Base-by-base conservation (phyloP, 2,797 vertebrate species). In the Fringilla coelebs region DNA sequence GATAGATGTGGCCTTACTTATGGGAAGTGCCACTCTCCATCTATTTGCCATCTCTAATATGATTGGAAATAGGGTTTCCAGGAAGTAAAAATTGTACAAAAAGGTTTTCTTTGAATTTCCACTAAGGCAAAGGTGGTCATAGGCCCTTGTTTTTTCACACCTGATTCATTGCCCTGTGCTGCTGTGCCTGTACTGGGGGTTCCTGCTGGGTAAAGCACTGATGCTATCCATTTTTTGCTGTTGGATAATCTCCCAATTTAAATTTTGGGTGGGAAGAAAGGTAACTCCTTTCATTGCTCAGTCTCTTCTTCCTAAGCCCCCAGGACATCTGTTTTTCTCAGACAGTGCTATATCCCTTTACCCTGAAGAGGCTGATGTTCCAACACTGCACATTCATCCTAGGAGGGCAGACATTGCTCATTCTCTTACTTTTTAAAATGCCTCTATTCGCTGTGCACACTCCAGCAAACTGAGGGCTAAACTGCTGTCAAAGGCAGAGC, bases 341-440 rank as follows among this genome's bases (percentile, higher is more conserved):
- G 63, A 19, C 0, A 0, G 16, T 32, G 28, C 38, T 40, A 1
- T 28, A 17, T 36, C 21, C 10, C 7, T 46, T 85, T 36, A 26
- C 5, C 17, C n/a, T 15, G 38, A 48, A 43, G 79, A 61, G 31
- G 41, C 34, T 58, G 79, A 31, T 70, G 31, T 70, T 66, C 73
- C 71, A 70, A 22, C 32, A 16, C 41, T 67, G 67, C 60, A 66
- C 2, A 18, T 86, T 85, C 80, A 18, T 62, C 38, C 7, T n/a
- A 17, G 73, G 22, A 49, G 63, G 17, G 45, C 40, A 73, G 25
- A 54, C 43, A 19, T 13, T 41, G 25, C 6, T 36, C 3, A 4
- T 54, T 85, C 55, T 29, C 51, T 52, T 51, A 5, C 9, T 15
- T 43, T 76, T 88, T 76, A 62, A 70, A 24, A 19, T 55, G 36